Base-by-base conservation (phyloP, 1,140 invertebrate genomes). In the Acromyrmex heyeri region DNA sequence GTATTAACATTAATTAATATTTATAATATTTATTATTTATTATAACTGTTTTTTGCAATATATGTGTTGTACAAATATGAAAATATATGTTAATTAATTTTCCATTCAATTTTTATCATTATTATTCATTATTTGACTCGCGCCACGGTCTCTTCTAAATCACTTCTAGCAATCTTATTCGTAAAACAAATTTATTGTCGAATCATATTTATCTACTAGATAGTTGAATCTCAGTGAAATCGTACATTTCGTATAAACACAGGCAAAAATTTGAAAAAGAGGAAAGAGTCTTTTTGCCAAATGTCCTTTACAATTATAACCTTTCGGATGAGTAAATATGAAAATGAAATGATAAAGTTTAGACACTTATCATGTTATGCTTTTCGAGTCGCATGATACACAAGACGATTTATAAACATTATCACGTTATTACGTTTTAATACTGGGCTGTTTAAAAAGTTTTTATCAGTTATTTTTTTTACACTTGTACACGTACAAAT, bases 31-130 rank as follows among this genome's bases (percentile, higher is more conserved):
- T 62, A 12, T 24, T 61, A 24, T 61, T 61, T 61, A 24, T 27
- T 61, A 27, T 62, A 27, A 27, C 14, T 3, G 24, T 27, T 62
- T 27, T 27, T 62, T 62, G 12, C 12, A 62, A 62, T 62, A 62
- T 5, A 62, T 16, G 12, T 62, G 12, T 10, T n/a, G 3, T 34
- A n/a, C n/a, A 65, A 34, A 8, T 8, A 65, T 65, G 14, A 65
- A 38, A 65, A 64, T 64, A 3, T 30, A 18, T 30, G 6, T 64
- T 30, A 64, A 65, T 65, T 64, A 30, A 27, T 62, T 62, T 64
- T 10, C 3, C 12, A 61, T 24, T 61, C 24, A 61, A 61, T 10
- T 27, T 62, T n/a, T n/a, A n/a, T n/a, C n/a, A n/a, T 65, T 65
- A 34, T 7, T 34, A 34, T 8, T 64, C 0, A 65, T 65, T 0